These are phyloP conservation scores for Drosophila anomelani DNA, from an alignment of 2,888 invertebrate species.

Conservation along the genomic window DNA sequence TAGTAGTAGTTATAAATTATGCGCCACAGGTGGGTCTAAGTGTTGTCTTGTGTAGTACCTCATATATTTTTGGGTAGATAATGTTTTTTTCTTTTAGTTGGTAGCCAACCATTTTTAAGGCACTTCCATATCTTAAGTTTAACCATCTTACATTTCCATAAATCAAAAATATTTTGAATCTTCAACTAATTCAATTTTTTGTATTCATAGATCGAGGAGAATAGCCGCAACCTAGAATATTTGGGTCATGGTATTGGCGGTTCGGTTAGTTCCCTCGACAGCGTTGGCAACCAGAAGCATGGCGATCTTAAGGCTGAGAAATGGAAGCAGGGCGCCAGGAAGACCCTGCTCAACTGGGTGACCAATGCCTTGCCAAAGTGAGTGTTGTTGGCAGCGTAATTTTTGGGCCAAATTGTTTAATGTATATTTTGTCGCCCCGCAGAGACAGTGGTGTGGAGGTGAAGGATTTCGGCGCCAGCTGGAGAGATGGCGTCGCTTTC, in stretches of 20 bases:
- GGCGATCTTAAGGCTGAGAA: slow-evolving; percentile 87
- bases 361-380: slow-evolving; percentile 94
- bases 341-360: slow-evolving; percentile 97
- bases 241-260: slow-evolving; percentile 92
- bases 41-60: slow-evolving; percentile 53
- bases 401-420: background rate
- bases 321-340: slow-evolving; percentile 96
- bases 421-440: slow-evolving; percentile 36
- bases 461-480: slow-evolving; percentile 96
- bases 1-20: slow-evolving; percentile 85
- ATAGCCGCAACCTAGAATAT: slow-evolving; percentile 94
- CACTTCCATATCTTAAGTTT: slow-evolving; percentile 56
- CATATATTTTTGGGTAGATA: slow-evolving; percentile 42
- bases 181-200: slow-evolving; percentile 9
- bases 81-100: slow-evolving; percentile 48
- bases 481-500: slow-evolving; percentile 98
- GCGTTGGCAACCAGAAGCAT: slow-evolving; percentile 87
- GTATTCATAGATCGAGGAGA: slow-evolving; percentile 94
- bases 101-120: slow-evolving; percentile 58
- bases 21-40: slow-evolving; percentile 82
- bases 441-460: slow-evolving; percentile 95
- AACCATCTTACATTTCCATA: slow-evolving; percentile 28
- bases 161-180: background rate
- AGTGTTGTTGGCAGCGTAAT: slow-evolving; percentile 72
- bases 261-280: slow-evolving; percentile 93